Base-by-base conservation (phyloP, 1,140 invertebrate species). In the Bicyclus anynana region DNA sequence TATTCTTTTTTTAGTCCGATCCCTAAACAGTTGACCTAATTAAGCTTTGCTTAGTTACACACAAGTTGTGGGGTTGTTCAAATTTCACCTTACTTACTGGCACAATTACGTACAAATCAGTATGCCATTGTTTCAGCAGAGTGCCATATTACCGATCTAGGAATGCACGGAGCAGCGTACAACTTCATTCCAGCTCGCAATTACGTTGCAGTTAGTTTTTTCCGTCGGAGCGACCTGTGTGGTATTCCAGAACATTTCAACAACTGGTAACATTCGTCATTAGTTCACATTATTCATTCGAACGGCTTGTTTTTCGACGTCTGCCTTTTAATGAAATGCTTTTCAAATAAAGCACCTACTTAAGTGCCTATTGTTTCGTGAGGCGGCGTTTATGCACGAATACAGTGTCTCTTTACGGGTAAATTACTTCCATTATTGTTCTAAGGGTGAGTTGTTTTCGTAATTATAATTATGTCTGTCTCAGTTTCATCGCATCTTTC, bases 251-350 rank as follows among this genome's bases (percentile, higher is more conserved):
- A 72, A 76, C 65, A 71, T 72, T 68, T 67, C 65, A 69, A 76
- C 74, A 74, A 80, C 72, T 72, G 64, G 68, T 74, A 80, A 78
- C 73, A 78, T 80, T 78, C 78, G 69, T 80, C 77, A 80, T 84
- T 80, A 80, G 77, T 72, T 80, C 70, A 77, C 73, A 80, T 79
- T 80, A 74, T 78, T 76, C 70, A 72, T 60, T 74, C 58, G 71
- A 61, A 67, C 71, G 62, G 62, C 56, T 69, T 68, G 70, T 76
- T 80, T 83, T 83, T 80, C 62, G 64, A 49, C 72, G 74, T 83
- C 71, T 77, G 70, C 65, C 59, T 79, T 73, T 72, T 77, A 74
- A 78, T 72, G 61, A 76, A 72, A 69, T 65, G 65, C 59, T 65
- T 63, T 74, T 72, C 50, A 62, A 75, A 35, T 65, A 62, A 67